Base-by-base conservation (phyloP, 1,140 invertebrate genomes). In the Ceratitis capitata region DNA sequence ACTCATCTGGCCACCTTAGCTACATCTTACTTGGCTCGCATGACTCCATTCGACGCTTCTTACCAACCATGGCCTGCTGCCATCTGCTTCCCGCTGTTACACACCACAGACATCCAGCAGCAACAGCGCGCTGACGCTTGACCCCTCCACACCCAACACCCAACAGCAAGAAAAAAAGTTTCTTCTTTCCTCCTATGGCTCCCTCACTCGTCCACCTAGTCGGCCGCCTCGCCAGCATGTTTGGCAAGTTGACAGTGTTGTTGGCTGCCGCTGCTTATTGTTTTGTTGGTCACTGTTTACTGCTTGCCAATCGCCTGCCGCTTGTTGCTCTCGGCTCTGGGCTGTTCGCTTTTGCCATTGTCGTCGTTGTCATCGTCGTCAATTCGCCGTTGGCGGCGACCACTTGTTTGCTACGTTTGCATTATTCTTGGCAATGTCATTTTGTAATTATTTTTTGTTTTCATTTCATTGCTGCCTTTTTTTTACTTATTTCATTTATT, bases 181-280 rank as follows among this genome's bases (percentile, higher is more conserved):
- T 32, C 58, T 12, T n/a, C n/a, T n/a, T n/a, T n/a, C n/a, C n/a
- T n/a, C n/a, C n/a, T n/a, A n/a, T n/a, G n/a, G n/a, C n/a, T n/a
- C n/a, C n/a, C n/a, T 61, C 14, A 29, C 56, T 26, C 56, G 23
- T 29, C 14, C 29, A 39, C 64, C 4, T 19, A 19, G 14, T 42
- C 29, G 0, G 1, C 64, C n/a, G 12, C 64, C 5, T 26, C 14
- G n/a, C 39, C 1, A 78, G 45, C 69, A 78, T 14, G 69, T 78
- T 78, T 78, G 69, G 69, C 69, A 78, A 78, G 69, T 10, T 42
- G 69, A 78, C 39, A 78, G n/a, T 23, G 69, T 45, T 78, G 69
- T 19, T 42, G 39, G 39, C 56, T 61, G 56, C 39, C 39, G 69
- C 39, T 78, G 23, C 2, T 45, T 26, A n/a, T 47, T 78, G 58